phyloP scores from a whole-genome alignment of 2,888 invertebrate species.

The Rhaphigaster nebulosa region DNA sequence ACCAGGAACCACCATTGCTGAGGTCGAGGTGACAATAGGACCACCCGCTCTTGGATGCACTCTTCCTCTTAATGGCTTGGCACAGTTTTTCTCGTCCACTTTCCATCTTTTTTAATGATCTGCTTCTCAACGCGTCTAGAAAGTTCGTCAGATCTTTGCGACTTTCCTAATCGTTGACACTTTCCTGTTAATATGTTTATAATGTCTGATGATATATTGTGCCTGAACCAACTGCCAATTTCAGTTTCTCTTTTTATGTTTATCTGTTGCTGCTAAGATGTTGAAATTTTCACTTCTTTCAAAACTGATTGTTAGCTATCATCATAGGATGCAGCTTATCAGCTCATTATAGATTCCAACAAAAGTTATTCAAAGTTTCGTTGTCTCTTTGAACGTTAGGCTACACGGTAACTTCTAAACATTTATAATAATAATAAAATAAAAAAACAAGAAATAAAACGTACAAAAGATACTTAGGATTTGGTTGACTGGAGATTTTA shows the following conservation, averaged over 20 bases:
- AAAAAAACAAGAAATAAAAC: no score
- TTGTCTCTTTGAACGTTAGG: no score
- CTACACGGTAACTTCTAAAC: no score
- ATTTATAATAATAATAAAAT: no score
- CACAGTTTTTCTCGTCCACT: slow-evolving; percentile 24
- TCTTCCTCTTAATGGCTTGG: slow-evolving; percentile 17
- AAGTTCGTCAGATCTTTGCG: slow-evolving; percentile 28
- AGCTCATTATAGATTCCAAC: no score
- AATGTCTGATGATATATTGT: neutral
- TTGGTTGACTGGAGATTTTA: no score
- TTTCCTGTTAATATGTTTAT: slow-evolving; percentile 49
- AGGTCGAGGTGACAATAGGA: neutral
- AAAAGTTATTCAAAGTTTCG: no score
- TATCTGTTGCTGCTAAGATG: no score
- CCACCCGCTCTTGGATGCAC: neutral
- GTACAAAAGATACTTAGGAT: no score
- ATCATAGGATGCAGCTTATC: no score
- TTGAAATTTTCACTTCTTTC: neutral
- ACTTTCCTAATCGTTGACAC: slow-evolving; percentile 19
- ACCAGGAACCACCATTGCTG: neutral
- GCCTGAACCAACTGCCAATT: neutral
- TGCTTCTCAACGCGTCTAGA: neutral
- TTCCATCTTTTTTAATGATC: slow-evolving; percentile 53
- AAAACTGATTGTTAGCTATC: neutral
- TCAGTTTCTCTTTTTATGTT: neutral